Evolutionary conservation across 2,113 vertebrate species (phyloP).

Genomic region (Oryzias javanicus): DNA sequence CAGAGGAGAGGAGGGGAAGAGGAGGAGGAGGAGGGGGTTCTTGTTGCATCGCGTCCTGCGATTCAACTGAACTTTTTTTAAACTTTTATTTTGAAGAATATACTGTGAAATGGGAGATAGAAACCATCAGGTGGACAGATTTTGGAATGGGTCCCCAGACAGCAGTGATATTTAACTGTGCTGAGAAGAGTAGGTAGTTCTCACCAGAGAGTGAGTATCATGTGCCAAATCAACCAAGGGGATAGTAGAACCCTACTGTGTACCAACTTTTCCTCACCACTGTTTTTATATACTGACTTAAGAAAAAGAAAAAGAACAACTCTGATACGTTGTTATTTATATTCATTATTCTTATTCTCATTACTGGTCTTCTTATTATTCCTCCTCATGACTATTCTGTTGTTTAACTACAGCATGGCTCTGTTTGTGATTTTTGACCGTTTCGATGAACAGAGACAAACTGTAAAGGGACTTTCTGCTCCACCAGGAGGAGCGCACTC

Average conservation of each 20-base stretch:
- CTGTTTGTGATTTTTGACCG: slow-evolving; percentile 63
- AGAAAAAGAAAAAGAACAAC: slow-evolving; percentile 5
- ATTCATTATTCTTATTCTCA: slow-evolving; percentile 70
- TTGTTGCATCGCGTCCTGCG: slow-evolving; percentile 16
- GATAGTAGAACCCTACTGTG: slow-evolving; percentile 57
- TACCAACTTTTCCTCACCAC: slow-evolving; percentile 57
- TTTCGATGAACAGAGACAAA: slow-evolving; percentile 51
- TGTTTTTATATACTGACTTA: slow-evolving; percentile 66
- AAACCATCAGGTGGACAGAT: slow-evolving; percentile 17
- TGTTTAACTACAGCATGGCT: slow-evolving; percentile 69
- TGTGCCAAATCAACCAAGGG: slow-evolving; percentile 69
- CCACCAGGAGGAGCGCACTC: slow-evolving; percentile 57
- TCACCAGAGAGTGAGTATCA: slow-evolving; percentile 51
- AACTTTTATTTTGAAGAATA: not conserved
- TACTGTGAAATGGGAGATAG: slow-evolving; percentile 10
- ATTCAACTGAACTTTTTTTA: not conserved
- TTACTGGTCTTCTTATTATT: slow-evolving; percentile 65
- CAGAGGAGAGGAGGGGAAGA: not conserved
- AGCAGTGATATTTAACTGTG: slow-evolving; percentile 49
- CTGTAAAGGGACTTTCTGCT: slow-evolving; percentile 49
- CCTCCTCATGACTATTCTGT: slow-evolving; percentile 58
- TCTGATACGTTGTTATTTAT: slow-evolving; percentile 68
- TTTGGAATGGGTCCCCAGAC: slow-evolving; percentile 55
- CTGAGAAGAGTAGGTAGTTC: slow-evolving; percentile 63
- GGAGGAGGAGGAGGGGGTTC: not conserved